A percentile compares a stretch with the other conserved stretches of the same genome.
Evolutionary conservation across 2,888 invertebrate genomes (phyloP).

Genomic region (Trissolcus japonicus): DNA sequence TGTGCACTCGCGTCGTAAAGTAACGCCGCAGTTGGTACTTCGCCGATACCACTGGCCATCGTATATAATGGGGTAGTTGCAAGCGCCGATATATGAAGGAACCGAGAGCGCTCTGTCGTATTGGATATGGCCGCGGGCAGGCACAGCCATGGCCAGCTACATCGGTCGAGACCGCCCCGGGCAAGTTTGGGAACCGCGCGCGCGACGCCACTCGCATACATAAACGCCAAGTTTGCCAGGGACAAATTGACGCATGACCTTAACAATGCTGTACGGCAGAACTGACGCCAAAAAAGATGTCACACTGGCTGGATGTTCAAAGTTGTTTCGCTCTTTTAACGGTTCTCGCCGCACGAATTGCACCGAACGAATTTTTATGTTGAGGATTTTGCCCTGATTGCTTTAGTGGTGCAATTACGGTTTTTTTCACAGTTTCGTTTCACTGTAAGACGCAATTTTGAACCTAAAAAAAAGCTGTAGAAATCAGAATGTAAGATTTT

Average conservation of each 20-base stretch:
- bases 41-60: conserved; percentile 71
- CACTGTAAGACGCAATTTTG: conserved; percentile 1
- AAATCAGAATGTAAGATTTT: conserved; percentile 8
- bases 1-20: conserved; percentile 63
- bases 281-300: too few species aligned
- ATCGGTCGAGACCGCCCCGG: conserved; percentile 70
- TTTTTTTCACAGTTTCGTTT: conserved; percentile 9
- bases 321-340: too few species aligned
- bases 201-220: conserved; percentile 68
- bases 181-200: conserved; percentile 68
- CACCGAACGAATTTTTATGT: neutral
- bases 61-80: conserved; percentile 72
- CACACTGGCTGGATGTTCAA: too few species aligned
- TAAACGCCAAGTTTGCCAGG: conserved; percentile 69
- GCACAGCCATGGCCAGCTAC: conserved; percentile 75
- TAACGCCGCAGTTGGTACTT: conserved; percentile 67
- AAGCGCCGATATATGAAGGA: conserved; percentile 68
- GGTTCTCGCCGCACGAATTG: neutral
- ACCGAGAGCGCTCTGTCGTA: conserved; percentile 65
- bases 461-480: too few species aligned
- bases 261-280: conserved; percentile 39
- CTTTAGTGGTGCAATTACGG: conserved; percentile 13
- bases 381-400: conserved; percentile 9
- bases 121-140: conserved; percentile 66
- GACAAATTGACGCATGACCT: conserved; percentile 66